Evolutionary conservation across 2,888 invertebrate species (phyloP).

Genomic region (Pterobdella sp.): DNA sequence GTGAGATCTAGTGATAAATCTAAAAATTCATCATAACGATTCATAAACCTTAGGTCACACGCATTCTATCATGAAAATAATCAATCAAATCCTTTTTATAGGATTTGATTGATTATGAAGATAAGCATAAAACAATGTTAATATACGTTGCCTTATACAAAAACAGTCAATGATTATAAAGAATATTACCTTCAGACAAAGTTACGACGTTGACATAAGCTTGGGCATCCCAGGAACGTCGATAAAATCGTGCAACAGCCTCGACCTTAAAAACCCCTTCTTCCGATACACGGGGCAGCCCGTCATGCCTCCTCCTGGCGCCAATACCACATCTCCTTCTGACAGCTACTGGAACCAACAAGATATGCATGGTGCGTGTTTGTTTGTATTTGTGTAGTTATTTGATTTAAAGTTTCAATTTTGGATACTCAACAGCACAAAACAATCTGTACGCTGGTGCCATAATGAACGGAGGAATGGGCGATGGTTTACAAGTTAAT

Average conservation of each 20-base stretch:
- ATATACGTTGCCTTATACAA: no score
- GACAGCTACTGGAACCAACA: conserved; percentile 56
- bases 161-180: no score
- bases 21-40: no score
- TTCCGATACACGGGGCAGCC: conserved; percentile 54
- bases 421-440: conserved; percentile 2
- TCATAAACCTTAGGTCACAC: no score
- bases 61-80: no score
- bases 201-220: conserved; percentile 95
- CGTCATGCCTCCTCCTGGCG: conserved; percentile 85
- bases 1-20: no score
- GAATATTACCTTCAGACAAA: no score
- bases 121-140: no score
- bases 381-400: not conserved
- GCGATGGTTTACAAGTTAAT: conserved; percentile 16
- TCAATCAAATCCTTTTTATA: no score
- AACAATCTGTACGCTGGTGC: conserved; percentile 27
- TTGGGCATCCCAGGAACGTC: conserved; percentile 79
- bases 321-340: conserved; percentile 80
- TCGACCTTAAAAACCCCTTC: conserved; percentile 92
- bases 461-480: conserved; percentile 31
- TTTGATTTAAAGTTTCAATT: not conserved
- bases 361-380: conserved; percentile 24
- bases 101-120: no score
- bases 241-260: conserved; percentile 72